A percentile compares a stretch with the other conserved stretches of the same genome.
Conservation (phyloP, 2,797 vertebrate species). For the Euthynnus affinis region DNA sequence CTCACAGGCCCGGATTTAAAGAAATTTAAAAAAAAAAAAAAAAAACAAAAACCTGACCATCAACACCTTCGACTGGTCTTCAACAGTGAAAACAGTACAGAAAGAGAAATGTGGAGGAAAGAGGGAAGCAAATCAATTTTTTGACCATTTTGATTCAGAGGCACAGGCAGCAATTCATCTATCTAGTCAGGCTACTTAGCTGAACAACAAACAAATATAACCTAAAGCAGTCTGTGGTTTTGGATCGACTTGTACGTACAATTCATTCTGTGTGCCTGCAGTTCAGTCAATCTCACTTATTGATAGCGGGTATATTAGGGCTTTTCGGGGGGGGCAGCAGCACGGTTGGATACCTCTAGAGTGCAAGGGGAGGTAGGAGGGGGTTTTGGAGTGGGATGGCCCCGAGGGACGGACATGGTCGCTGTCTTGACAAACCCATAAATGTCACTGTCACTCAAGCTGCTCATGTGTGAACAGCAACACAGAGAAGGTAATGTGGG, state of each 20-base stretch:
- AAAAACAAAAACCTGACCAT: background rate
- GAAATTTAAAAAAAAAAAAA: constrained; percentile 23
- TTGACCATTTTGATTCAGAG: background rate
- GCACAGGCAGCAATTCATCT: background rate
- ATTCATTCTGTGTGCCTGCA: constrained; percentile 40
- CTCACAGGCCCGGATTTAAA: constrained; percentile 22
- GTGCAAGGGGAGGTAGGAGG: background rate
- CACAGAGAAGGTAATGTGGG: constrained; percentile 40
- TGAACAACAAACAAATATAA: constrained; percentile 6
- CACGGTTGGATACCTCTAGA: constrained; percentile 54
- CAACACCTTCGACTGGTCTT: constrained; percentile 15
- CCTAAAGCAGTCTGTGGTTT: constrained; percentile 29
- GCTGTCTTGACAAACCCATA: constrained; percentile 65
- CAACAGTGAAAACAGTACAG: constrained; percentile 8
- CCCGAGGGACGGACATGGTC: constrained; percentile 45
- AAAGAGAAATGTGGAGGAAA: constrained; percentile 8
- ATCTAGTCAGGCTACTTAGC: constrained; percentile 10
- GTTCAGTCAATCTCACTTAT: constrained; percentile 63
- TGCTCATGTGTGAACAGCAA: constrained; percentile 72
- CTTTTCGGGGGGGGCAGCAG: constrained; percentile 20
- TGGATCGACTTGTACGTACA: constrained; percentile 38
- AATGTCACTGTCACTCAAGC: constrained; percentile 79
- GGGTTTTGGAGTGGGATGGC: constrained; percentile 18
- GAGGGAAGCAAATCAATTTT: constrained; percentile 8
- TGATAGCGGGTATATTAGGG: constrained; percentile 52